phyloP scores from a whole-genome alignment of 2,113 vertebrate species.

The Syrrhaptes paradoxus region DNA sequence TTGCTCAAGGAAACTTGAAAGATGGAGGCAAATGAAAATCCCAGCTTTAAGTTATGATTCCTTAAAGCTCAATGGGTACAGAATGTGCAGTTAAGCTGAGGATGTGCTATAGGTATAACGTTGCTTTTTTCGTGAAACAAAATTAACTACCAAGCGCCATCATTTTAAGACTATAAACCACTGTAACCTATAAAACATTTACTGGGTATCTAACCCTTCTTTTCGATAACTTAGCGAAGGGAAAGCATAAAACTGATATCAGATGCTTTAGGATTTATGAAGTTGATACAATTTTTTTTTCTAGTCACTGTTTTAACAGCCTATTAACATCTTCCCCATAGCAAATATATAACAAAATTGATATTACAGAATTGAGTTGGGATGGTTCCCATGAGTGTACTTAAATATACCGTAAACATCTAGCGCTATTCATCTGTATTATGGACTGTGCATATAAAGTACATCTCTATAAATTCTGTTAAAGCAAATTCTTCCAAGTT shows the following conservation, averaged over 20 bases:
- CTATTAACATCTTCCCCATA: constrained; percentile 69
- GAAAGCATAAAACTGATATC: constrained; percentile 46
- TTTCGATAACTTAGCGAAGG: constrained; percentile 13
- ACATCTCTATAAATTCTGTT: constrained; percentile 14
- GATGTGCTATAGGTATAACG: neutral
- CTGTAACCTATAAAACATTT: constrained; percentile 49
- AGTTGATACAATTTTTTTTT: constrained; percentile 39
- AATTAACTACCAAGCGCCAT: constrained; percentile 47
- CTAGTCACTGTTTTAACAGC: constrained; percentile 55
- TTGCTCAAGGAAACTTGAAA: neutral
- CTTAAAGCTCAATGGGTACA: constrained; percentile 26
- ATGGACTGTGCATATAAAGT: constrained; percentile 45
- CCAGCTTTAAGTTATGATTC: neutral
- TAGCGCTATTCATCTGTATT: constrained; percentile 49
- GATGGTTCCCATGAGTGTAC: constrained; percentile 42
- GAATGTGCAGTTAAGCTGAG: constrained; percentile 8
- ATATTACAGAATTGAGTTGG: constrained; percentile 62
- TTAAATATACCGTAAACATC: constrained; percentile 56
- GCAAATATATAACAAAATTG: constrained; percentile 47
- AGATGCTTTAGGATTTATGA: constrained; percentile 54
- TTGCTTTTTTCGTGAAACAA: neutral
- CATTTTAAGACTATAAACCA: constrained; percentile 44
- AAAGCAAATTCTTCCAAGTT: neutral
- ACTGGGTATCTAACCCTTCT: constrained; percentile 38
- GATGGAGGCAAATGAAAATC: neutral